These are phyloP conservation scores for Xylocopa sonorina DNA, from an alignment of 1,140 invertebrate genomes.

Conservation along the genomic window DNA sequence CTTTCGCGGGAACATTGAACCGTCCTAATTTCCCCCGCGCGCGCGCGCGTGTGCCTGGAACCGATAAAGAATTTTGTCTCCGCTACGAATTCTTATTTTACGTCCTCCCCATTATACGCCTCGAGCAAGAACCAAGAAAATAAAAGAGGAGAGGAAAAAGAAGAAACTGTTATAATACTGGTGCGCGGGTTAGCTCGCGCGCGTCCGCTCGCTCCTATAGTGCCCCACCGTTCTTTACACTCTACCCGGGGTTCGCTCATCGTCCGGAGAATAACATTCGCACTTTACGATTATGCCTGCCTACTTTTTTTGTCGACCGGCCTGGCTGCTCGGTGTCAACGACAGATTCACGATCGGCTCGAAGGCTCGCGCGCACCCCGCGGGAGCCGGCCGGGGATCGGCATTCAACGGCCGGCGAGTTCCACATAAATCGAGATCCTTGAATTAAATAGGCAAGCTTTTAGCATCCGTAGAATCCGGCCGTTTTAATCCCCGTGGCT, in stretches of 20 bases:
- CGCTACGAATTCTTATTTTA: conserved; percentile 51
- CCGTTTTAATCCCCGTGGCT: conserved; percentile 36
- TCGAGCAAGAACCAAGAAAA: conserved; percentile 4
- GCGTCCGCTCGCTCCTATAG: conserved; percentile 5
- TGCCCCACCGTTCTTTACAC: conserved; percentile 51
- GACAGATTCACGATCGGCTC: conserved; percentile 66
- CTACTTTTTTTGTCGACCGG: conserved; percentile 62
- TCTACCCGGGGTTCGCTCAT: conserved; percentile 54
- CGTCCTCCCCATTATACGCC: conserved; percentile 47
- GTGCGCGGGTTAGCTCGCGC: too few relatives aligned
- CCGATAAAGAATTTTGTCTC: conserved; percentile 54
- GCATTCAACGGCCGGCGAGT: conserved; percentile 45
- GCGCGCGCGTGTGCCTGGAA: too few relatives aligned
- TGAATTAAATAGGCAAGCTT: conserved; percentile 65
- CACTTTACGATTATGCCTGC: conserved; percentile 69
- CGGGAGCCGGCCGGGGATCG: conserved; percentile 32
- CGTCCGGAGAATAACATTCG: conserved; percentile 68
- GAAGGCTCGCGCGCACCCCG: conserved; percentile 15
- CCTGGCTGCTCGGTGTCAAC: conserved; percentile 59
- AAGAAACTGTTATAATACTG: not conserved
- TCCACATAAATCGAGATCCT: conserved; percentile 59
- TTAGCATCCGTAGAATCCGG: conserved; percentile 35
- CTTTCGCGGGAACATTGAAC: conserved; percentile 47
- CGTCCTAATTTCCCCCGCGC: conserved; percentile 43
- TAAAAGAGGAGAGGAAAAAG: not conserved